Percentiles rank a stretch among this genome's conserved stretches.
Conservation (phyloP, 2,797 vertebrate genomes). For the Nyctibius grandis region DNA sequence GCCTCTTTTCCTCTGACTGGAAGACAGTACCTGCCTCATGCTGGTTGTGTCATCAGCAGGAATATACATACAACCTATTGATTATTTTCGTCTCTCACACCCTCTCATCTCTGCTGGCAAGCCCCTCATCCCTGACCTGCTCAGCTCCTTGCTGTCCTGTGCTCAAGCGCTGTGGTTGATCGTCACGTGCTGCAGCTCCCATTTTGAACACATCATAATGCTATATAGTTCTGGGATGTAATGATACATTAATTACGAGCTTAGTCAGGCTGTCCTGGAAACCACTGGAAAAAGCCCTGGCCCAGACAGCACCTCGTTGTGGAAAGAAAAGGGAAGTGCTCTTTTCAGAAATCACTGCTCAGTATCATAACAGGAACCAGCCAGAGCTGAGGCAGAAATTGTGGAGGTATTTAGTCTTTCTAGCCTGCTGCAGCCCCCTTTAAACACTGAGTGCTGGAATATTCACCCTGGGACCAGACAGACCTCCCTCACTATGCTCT, state of each 20-base stretch:
- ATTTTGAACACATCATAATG: constrained; percentile 17
- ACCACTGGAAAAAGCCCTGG: not conserved
- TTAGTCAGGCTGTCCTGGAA: not conserved
- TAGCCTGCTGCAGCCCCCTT: not conserved
- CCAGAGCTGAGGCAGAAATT: not conserved
- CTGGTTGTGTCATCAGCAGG: not conserved
- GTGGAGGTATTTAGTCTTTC: not conserved
- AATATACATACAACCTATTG: not conserved
- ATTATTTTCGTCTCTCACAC: not conserved
- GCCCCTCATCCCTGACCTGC: not conserved
- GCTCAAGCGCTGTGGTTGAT: not conserved
- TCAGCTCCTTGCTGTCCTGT: not conserved
- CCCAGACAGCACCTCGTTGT: not conserved
- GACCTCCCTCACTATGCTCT: not conserved
- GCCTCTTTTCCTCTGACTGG: not conserved
- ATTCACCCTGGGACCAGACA: not conserved
- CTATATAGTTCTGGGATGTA: not conserved
- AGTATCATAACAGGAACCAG: not conserved
- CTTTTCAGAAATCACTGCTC: not conserved
- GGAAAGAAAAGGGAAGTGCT: not conserved
- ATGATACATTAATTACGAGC: not conserved
- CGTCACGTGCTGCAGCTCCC: not conserved
- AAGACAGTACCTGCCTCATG: not conserved
- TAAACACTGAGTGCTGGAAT: not conserved
- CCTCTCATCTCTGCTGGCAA: not conserved